phyloP scores from a whole-genome alignment of 1,140 invertebrate genomes.

The Lordiphosa stackelbergi region DNA sequence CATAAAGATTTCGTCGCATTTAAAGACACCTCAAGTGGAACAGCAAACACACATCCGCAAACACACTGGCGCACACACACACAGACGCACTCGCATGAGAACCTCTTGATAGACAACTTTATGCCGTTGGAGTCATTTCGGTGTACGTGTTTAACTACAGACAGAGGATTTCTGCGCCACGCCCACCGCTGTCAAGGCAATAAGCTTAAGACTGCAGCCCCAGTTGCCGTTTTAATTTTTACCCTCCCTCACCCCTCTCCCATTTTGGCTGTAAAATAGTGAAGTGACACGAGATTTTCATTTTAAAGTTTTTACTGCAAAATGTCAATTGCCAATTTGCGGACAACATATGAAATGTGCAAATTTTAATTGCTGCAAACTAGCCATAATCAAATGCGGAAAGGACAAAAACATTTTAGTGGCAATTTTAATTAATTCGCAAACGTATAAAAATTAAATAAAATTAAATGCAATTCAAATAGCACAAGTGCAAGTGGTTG shows the following conservation, averaged over 20 bases:
- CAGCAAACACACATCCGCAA: slow-evolving; percentile 38
- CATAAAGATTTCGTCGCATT: slow-evolving; percentile 71
- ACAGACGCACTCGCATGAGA: slow-evolving; percentile 11
- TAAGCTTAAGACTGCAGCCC: too few relatives aligned
- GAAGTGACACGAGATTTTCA: too few relatives aligned
- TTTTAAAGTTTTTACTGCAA: background rate
- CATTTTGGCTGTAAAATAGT: too few relatives aligned
- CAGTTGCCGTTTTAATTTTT: slow-evolving; percentile 50
- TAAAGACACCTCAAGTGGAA: slow-evolving; percentile 74
- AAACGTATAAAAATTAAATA: slow-evolving; percentile 49
- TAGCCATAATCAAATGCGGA: slow-evolving; percentile 54
- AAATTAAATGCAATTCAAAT: slow-evolving; percentile 57
- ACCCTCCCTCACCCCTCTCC: too few relatives aligned
- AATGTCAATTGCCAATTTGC: slow-evolving; percentile 6
- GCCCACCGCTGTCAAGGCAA: slow-evolving; percentile 6
- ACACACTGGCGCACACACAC: slow-evolving; percentile 22
- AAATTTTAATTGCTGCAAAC: slow-evolving; percentile 47
- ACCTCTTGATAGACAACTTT: slow-evolving; percentile 52
- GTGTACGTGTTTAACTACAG: slow-evolving; percentile 61
- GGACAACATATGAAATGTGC: background rate
- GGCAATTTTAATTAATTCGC: slow-evolving; percentile 56
- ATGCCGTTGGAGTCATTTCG: slow-evolving; percentile 40
- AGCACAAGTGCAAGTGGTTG: slow-evolving; percentile 25
- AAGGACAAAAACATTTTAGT: slow-evolving; percentile 38
- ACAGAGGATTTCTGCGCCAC: slow-evolving; percentile 4